Conservation (phyloP, 2,797 vertebrate genomes). For the Heteromormyrus szaboi region DNA sequence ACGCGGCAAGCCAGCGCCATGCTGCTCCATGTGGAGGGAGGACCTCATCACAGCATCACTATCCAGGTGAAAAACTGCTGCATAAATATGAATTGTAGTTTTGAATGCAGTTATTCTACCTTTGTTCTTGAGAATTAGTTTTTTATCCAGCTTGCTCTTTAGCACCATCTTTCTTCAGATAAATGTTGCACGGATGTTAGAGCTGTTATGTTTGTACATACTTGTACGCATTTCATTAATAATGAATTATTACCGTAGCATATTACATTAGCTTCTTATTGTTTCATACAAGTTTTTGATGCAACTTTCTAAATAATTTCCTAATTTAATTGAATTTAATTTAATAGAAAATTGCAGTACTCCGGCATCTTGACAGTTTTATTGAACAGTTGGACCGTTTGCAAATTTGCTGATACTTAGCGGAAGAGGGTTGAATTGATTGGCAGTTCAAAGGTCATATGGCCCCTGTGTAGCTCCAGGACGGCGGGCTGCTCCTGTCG, state of each 20-base stretch:
- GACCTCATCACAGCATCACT: slow-evolving; percentile 72
- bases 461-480: slow-evolving; percentile 61
- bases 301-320: not conserved
- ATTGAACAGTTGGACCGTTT: not conserved
- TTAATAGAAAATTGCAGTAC: not conserved
- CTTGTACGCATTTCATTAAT: not conserved
- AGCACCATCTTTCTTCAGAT: not conserved
- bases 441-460: not conserved
- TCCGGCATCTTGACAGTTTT: not conserved
- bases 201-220: not conserved
- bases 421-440: not conserved
- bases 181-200: not conserved
- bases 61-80: not conserved
- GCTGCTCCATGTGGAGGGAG: slow-evolving; percentile 68
- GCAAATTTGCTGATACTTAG: not conserved
- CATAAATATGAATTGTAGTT: not conserved
- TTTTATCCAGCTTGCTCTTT: not conserved
- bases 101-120: not conserved
- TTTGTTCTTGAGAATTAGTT: not conserved
- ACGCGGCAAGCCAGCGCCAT: slow-evolving; percentile 70
- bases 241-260: not conserved
- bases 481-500: slow-evolving; percentile 71
- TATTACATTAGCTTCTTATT: not conserved
- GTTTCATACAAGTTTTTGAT: not conserved
- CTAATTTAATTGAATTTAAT: not conserved